Evolutionary conservation across 1,140 invertebrate genomes (phyloP).

Genomic region (Mamestra configurata): DNA sequence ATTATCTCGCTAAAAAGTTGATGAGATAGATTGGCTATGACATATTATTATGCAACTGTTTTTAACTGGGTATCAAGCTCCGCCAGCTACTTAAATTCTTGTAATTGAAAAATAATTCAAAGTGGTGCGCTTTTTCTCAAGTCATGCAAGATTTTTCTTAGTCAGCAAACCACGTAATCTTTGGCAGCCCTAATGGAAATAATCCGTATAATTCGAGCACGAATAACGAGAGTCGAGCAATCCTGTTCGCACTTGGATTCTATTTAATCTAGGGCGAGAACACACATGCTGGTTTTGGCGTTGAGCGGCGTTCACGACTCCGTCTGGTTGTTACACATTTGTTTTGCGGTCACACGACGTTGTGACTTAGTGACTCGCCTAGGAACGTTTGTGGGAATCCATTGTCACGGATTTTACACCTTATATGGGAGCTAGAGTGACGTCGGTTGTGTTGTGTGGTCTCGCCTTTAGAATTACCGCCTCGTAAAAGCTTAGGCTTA

Average conservation of each 20-base stretch:
- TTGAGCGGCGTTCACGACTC: not conserved
- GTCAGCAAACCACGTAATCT: not conserved
- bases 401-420: conserved; percentile 6
- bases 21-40: too few relatives aligned
- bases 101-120: too few relatives aligned
- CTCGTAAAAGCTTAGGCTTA: too few relatives aligned
- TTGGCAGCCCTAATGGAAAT: conserved; percentile 8
- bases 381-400: not conserved
- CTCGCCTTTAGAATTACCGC: too few relatives aligned
- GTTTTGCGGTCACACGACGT: conserved; percentile 28
- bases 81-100: too few relatives aligned
- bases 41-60: too few relatives aligned
- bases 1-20: too few relatives aligned
- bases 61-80: too few relatives aligned
- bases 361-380: not conserved
- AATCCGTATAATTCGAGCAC: conserved; percentile 48
- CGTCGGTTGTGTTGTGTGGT: conserved; percentile 1
- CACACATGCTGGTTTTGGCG: conserved; percentile 26
- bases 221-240: conserved; percentile 15
- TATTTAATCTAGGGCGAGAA: conserved; percentile 24
- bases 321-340: not conserved
- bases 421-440: not conserved
- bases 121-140: too few relatives aligned
- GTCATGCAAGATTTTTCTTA: too few relatives aligned
- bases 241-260: conserved; percentile 15